phyloP scores from a whole-genome alignment of 2,113 vertebrate genomes.

The Ptilorrhoa leucosticta region DNA sequence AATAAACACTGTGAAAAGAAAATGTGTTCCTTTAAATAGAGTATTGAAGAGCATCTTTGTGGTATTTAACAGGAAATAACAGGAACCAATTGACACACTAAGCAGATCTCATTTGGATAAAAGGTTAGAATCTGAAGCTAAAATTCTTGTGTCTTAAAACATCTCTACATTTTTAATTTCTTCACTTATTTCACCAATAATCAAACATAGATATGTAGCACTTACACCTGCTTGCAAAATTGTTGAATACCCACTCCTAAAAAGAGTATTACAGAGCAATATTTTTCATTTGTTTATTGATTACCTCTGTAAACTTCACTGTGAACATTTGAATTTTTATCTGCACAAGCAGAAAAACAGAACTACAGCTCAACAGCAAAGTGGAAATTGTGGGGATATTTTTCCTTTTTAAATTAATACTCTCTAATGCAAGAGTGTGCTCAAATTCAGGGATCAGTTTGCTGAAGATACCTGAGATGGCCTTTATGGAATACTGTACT shows the following conservation, averaged over 20 bases:
- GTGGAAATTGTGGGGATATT: fast-evolving
- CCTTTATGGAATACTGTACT: background rate
- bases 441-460: background rate
- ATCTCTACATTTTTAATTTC: background rate
- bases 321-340: background rate
- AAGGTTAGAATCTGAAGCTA: background rate
- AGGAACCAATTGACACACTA: background rate
- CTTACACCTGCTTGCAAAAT: background rate
- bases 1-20: background rate
- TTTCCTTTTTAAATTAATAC: background rate
- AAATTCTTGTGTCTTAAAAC: background rate
- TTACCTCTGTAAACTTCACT: background rate
- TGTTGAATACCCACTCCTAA: background rate
- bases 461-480: background rate
- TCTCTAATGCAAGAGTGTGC: background rate
- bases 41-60: background rate
- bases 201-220: background rate
- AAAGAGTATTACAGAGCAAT: background rate
- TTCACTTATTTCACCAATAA: background rate
- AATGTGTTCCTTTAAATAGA: background rate
- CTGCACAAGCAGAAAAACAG: background rate
- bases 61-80: background rate
- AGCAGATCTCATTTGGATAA: background rate
- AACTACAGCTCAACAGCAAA: background rate
- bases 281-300: background rate